Percentiles rank a stretch among this genome's conserved stretches.
Evolutionary conservation across 2,888 invertebrate genomes (phyloP).

Genomic region (Chydorus sphaericus): DNA sequence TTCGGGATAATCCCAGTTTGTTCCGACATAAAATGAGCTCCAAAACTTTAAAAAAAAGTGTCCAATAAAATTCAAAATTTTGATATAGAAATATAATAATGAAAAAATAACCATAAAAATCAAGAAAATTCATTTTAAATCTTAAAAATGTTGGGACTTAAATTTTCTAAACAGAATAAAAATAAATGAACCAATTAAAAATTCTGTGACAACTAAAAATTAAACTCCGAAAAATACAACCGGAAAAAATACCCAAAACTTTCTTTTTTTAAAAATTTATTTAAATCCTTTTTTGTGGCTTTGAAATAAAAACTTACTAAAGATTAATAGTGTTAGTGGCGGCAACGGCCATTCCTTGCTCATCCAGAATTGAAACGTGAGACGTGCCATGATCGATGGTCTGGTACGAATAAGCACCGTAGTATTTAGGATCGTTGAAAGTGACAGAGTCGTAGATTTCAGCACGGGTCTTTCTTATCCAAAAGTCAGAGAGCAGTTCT

Average conservation of each 20-base stretch:
- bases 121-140: too few relatives aligned
- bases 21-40: slow-evolving; percentile 54
- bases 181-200: too few relatives aligned
- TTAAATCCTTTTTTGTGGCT: too few relatives aligned
- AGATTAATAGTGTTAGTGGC: slow-evolving; percentile 81
- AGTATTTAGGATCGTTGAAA: slow-evolving; percentile 47
- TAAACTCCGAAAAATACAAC: neutral
- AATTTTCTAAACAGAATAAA: too few relatives aligned
- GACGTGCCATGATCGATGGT: slow-evolving; percentile 67
- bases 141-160: too few relatives aligned
- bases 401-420: slow-evolving; percentile 49
- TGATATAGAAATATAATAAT: too few relatives aligned
- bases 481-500: slow-evolving; percentile 46
- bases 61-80: neutral
- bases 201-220: too few relatives aligned
- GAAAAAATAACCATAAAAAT: too few relatives aligned
- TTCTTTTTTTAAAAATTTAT: too few relatives aligned
- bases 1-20: slow-evolving; percentile 81
- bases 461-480: slow-evolving; percentile 40
- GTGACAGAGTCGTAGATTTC: slow-evolving; percentile 52
- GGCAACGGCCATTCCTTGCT: slow-evolving; percentile 81
- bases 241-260: neutral
- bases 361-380: slow-evolving; percentile 68
- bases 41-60: slow-evolving; percentile 46
- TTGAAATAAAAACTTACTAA: too few relatives aligned